Conservation (phyloP, 2,888 invertebrate genomes). For the Lottia scabra region DNA sequence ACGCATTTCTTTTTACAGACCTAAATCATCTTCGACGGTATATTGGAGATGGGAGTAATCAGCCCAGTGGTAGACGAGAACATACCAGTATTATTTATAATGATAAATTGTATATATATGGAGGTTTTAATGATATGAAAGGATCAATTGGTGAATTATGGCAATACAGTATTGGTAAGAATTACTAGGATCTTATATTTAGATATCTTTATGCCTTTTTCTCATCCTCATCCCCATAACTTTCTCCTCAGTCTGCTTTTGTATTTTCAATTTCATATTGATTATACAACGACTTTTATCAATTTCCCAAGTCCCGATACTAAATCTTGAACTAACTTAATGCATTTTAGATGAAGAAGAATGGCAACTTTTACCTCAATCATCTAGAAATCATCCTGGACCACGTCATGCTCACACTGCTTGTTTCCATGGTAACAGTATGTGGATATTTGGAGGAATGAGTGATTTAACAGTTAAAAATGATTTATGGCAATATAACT, state of each 20-base stretch:
- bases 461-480: constrained; percentile 82
- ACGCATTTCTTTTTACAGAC: constrained; percentile 33
- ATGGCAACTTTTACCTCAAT: constrained; percentile 76
- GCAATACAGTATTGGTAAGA: constrained; percentile 86
- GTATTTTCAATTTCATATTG: too few relatives aligned
- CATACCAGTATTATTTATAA: constrained; percentile 85
- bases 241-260: too few relatives aligned
- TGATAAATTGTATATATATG: constrained; percentile 85
- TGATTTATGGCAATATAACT: constrained; percentile 86
- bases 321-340: not conserved
- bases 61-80: constrained; percentile 74
- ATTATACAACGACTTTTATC: too few relatives aligned
- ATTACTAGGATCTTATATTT: too few relatives aligned
- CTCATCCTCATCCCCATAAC: too few relatives aligned
- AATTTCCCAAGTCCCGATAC: not conserved
- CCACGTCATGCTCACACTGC: constrained; percentile 88
- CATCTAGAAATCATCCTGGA: constrained; percentile 73
- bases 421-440: constrained; percentile 80
- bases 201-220: too few relatives aligned
- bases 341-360: constrained; percentile 79
- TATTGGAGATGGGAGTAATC: constrained; percentile 36
- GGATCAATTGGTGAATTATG: constrained; percentile 88
- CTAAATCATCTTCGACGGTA: constrained; percentile 42
- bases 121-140: constrained; percentile 86
- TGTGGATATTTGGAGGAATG: constrained; percentile 92